Evolutionary conservation across 1,140 invertebrate genomes (phyloP), one percentile per base, ranked within the genome.

Genomic region (Littorina saxatilis): DNA sequence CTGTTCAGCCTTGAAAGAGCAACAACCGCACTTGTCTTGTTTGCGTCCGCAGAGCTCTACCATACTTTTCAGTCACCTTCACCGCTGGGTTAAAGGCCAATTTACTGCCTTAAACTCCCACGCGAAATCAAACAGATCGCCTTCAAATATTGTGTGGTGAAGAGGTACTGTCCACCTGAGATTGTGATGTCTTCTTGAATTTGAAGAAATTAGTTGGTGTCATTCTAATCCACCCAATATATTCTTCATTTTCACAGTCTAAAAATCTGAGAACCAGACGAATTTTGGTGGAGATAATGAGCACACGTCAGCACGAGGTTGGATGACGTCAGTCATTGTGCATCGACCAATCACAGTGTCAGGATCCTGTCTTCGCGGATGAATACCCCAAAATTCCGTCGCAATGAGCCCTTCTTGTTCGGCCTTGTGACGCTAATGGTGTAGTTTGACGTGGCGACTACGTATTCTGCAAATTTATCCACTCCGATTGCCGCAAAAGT

Each of bases 391-490:
- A 76, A 73, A 72, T 82, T 83, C 37, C 66, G 58, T 63, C 73
- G 87, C 87, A 79, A 84, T 80, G 47, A 84, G 89, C 86, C 81
- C 87, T 87, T 89, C 88, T 88, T 91, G 86, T 91, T 91, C 86
- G 78, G 82, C 83, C 85, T 83, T 95, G 96, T 96, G 96, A 96
- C 96, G 96, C 96, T 95, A 95, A 95, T 95, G 95, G 95, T 95
- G 95, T 95, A 95, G 95, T 95, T 97, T 97, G 96, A 97, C 96
- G 96, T 97, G 96, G 96, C 96, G 96, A 95, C 96, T 96, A 97
- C 96, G 96, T 96, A 96, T 96, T 94, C 95, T 95, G 94, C 94
- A 94, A 92, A 91, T 95, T 96, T 96, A 95, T 95, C 96, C 96
- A 96, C 95, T 97, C 96, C 95, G 95, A 95, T 96, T 95, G 95